These are phyloP conservation scores for Rhodinocichla rosea DNA, from an alignment of 2,113 vertebrate species.

Conservation along the genomic window DNA sequence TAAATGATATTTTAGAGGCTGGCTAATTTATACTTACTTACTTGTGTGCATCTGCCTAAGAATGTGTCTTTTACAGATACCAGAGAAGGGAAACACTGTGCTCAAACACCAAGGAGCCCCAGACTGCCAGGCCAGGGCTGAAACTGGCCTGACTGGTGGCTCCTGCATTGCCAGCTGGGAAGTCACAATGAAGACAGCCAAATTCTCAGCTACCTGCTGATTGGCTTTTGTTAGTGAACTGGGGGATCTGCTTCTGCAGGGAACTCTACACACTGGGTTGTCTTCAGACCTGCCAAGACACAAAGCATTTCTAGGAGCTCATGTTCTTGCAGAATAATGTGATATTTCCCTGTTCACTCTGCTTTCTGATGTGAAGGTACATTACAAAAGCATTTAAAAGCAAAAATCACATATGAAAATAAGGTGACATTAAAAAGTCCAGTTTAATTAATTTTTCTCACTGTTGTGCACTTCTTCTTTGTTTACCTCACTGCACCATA, in stretches of 20 bases:
- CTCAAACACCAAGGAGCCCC: fast-evolving
- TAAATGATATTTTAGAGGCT: not conserved
- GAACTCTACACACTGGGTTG: not conserved
- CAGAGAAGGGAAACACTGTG: fast-evolving
- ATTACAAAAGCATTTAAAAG: not conserved
- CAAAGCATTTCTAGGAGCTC: not conserved
- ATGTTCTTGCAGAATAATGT: not conserved
- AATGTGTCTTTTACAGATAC: not conserved
- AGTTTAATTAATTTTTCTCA: not conserved
- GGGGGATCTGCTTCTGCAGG: not conserved
- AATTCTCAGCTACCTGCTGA: not conserved
- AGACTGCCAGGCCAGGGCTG: fast-evolving
- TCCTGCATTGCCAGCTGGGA: not conserved
- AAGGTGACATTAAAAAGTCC: not conserved
- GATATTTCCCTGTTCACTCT: not conserved
- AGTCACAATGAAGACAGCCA: not conserved
- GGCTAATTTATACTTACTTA: not conserved
- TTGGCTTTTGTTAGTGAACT: not conserved
- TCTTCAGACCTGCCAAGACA: not conserved
- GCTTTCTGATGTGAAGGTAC: not conserved
- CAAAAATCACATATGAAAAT: not conserved
- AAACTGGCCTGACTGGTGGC: not conserved
- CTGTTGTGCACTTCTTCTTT: not conserved
- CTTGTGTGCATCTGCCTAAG: not conserved
- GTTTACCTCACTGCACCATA: not conserved